Evolutionary conservation across 1,140 invertebrate genomes (phyloP).

Genomic region (Dinoponera quadriceps): DNA sequence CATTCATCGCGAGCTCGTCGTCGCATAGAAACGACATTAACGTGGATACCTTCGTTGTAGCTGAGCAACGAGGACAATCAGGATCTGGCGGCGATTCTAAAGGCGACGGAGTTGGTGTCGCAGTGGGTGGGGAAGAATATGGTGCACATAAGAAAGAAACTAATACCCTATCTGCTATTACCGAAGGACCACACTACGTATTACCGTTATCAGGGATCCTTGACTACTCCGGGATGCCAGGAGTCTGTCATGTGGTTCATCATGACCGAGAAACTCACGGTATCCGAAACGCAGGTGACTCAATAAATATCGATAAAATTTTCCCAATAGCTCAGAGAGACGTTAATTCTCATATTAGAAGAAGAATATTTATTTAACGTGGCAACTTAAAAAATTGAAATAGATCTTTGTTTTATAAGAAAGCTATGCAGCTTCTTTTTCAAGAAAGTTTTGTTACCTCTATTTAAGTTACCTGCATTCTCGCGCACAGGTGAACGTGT

Average conservation of each 20-base stretch:
- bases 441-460: background rate
- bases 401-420: background rate
- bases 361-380: background rate
- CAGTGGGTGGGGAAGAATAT: constrained; percentile 67
- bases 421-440: background rate
- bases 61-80: constrained; percentile 83
- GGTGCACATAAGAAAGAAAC: constrained; percentile 66
- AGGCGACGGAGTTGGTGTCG: constrained; percentile 80
- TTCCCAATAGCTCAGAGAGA: background rate
- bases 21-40: background rate
- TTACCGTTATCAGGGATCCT: constrained; percentile 90
- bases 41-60: constrained; percentile 72
- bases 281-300: constrained; percentile 87
- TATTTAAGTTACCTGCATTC: background rate
- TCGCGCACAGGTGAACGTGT: constrained; percentile 69
- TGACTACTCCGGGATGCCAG: constrained; percentile 91
- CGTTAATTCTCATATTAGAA: background rate
- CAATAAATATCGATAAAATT: background rate
- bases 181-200: constrained; percentile 86
- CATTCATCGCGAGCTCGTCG: no score
- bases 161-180: constrained; percentile 84
- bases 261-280: constrained; percentile 87
- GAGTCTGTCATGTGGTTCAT: constrained; percentile 92
- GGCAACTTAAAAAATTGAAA: no score
- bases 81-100: constrained; percentile 83